These are phyloP conservation scores for Eupithecia exiguata DNA, from an alignment of 2,888 invertebrate genomes.

Conservation along the genomic window DNA sequence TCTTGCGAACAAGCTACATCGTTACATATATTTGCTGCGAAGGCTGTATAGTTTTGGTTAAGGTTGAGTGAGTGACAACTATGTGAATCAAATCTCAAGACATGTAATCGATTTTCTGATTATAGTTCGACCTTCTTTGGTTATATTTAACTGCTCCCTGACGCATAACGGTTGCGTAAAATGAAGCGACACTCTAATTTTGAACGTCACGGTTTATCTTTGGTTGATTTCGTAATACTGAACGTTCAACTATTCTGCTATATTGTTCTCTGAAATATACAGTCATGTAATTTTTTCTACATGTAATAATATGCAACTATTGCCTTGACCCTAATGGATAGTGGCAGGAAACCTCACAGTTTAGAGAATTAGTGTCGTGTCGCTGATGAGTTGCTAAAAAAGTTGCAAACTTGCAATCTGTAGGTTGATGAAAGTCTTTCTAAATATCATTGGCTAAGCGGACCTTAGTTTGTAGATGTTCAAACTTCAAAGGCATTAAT, in stretches of 20 bases:
- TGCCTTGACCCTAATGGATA: slow-evolving; percentile 13
- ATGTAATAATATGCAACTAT: too few species aligned
- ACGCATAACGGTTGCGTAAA: slow-evolving; percentile 10
- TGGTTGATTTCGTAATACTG: neutral
- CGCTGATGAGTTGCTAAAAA: slow-evolving; percentile 1
- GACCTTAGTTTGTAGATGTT: neutral
- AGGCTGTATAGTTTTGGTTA: neutral
- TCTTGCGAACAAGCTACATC: neutral
- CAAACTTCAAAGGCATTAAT: too few species aligned
- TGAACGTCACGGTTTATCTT: slow-evolving; percentile 10
- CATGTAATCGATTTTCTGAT: neutral
- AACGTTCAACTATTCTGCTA: neutral
- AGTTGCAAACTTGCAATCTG: neutral
- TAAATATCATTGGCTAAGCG: neutral
- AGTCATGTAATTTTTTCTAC: neutral
- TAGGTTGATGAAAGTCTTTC: neutral
- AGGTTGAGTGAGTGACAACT: neutral
- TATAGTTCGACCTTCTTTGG: neutral
- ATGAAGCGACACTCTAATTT: slow-evolving; percentile 13
- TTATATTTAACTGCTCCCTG: slow-evolving; percentile 4
- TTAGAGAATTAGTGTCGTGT: neutral
- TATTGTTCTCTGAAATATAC: neutral
- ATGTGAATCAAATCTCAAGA: neutral
- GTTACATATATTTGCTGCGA: neutral
- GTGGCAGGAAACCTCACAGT: slow-evolving; percentile 11